A percentile compares a stretch with the other conserved stretches of the same genome.
These are phyloP conservation scores for Volucella inflata DNA, from an alignment of 2,888 invertebrate species.

Conservation along the genomic window DNA sequence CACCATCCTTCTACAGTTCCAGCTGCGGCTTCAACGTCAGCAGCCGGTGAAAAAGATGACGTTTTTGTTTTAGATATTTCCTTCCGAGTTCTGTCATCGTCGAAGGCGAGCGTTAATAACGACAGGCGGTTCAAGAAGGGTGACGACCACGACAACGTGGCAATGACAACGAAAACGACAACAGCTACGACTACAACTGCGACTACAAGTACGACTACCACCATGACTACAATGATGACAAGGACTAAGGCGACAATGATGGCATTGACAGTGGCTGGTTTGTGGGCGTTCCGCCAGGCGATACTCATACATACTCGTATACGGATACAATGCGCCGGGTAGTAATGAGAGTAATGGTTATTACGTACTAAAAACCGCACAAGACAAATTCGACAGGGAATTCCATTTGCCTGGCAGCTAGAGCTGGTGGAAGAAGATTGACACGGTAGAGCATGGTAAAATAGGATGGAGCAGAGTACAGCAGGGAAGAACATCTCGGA, in stretches of 20 bases:
- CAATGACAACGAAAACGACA: conserved; percentile 33
- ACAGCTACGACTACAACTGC: conserved; percentile 21
- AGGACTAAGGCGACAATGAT: conserved; percentile 32
- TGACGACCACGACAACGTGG: conserved; percentile 42
- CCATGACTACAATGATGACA: conserved; percentile 1
- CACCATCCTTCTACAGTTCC: not conserved
- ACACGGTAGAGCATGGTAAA: not conserved
- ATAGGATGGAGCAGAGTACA: not conserved
- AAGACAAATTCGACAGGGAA: conserved; percentile 67
- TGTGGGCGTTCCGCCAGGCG: conserved; percentile 63
- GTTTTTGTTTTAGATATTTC: conserved; percentile 70
- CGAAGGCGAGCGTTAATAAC: conserved; percentile 56
- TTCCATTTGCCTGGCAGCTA: conserved; percentile 37
- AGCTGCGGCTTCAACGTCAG: not conserved
- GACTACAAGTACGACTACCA: conserved; percentile 15
- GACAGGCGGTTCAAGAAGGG: conserved; percentile 64
- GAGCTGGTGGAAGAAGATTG: conserved; percentile 3
- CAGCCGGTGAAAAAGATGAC: conserved; percentile 44
- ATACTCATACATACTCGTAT: conserved; percentile 20
- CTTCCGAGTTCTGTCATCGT: conserved; percentile 46
- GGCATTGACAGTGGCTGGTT: conserved; percentile 61
- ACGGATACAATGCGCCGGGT: conserved; percentile 38
- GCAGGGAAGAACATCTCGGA: not conserved
- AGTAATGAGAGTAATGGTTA: conserved; percentile 72
- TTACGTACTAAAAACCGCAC: conserved; percentile 70